Percentiles rank a stretch among this genome's conserved stretches.
Conservation (phyloP, 2,888 invertebrate genomes). For the Antheraea assamensis region DNA sequence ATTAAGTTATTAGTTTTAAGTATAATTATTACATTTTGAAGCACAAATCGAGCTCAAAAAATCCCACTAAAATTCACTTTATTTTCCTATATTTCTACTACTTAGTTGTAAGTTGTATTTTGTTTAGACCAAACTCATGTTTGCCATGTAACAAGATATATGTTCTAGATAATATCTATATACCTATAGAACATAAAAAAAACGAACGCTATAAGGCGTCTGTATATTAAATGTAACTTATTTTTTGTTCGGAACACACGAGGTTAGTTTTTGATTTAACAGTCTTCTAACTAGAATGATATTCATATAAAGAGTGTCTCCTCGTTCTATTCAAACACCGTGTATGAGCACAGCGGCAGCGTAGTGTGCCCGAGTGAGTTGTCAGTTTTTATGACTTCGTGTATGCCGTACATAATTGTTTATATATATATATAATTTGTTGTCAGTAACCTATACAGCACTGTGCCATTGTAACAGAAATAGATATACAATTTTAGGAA, state of each 20-base stretch:
- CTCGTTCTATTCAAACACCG: background rate
- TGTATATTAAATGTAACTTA: constrained; percentile 26
- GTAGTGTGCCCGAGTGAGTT: no score
- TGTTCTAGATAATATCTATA: constrained; percentile 41
- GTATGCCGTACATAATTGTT: constrained; percentile 15
- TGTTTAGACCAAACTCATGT: constrained; percentile 67
- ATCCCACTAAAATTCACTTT: constrained; percentile 29
- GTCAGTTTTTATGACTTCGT: background rate
- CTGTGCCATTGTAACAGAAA: constrained; percentile 64
- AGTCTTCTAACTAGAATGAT: background rate
- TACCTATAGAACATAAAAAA: constrained; percentile 31
- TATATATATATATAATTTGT: constrained; percentile 9
- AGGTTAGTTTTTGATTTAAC: background rate
- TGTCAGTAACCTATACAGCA: constrained; percentile 47
- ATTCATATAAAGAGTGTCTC: background rate
- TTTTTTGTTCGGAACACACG: constrained; percentile 2
- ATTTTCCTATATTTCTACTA: constrained; percentile 30
- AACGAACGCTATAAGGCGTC: constrained; percentile 40
- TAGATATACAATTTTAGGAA: constrained; percentile 33
- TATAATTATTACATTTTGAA: constrained; percentile 17
- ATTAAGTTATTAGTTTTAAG: constrained; percentile 53
- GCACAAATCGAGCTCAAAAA: constrained; percentile 35
- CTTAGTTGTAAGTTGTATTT: constrained; percentile 37
- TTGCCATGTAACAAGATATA: constrained; percentile 74
- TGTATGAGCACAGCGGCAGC: background rate